Evolutionary conservation across 2,888 invertebrate genomes (phyloP).

Genomic region (Hypomecis punctinalis): DNA sequence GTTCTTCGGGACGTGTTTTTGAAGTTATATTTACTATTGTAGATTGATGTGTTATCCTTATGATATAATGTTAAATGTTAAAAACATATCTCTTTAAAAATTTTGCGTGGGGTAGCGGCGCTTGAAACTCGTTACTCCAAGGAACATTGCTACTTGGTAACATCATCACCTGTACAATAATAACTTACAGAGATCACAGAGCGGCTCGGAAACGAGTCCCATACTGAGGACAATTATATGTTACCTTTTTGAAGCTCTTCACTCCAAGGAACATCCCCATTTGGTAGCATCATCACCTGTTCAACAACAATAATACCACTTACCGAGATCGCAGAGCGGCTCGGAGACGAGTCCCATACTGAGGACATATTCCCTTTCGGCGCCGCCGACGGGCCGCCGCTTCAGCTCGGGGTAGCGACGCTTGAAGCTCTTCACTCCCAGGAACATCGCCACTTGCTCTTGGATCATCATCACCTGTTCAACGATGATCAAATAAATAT

Average conservation of each 20-base stretch:
- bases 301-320: constrained; percentile 53
- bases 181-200: constrained; percentile 96
- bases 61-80: no score
- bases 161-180: no score
- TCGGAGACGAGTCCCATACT: constrained; percentile 94
- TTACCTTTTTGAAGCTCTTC: no score
- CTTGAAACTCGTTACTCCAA: no score
- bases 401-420: constrained; percentile 96
- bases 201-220: constrained; percentile 93
- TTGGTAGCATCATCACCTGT: no score
- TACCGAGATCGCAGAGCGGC: constrained; percentile 96
- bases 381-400: constrained; percentile 91
- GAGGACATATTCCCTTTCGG: constrained; percentile 95
- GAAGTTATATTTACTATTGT: no score
- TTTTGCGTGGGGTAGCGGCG: no score
- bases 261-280: no score
- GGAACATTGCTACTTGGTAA: no score
- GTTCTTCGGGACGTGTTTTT: no score
- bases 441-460: constrained; percentile 97
- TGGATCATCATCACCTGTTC: constrained; percentile 96
- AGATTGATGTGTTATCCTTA: no score
- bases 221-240: constrained; percentile 93
- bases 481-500: neutral
- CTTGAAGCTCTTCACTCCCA: constrained; percentile 98
- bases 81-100: no score